A percentile compares a stretch with the other conserved stretches of the same genome.
Evolutionary conservation across 2,113 vertebrate species (phyloP).

Genomic region (Gymnarchus niloticus): DNA sequence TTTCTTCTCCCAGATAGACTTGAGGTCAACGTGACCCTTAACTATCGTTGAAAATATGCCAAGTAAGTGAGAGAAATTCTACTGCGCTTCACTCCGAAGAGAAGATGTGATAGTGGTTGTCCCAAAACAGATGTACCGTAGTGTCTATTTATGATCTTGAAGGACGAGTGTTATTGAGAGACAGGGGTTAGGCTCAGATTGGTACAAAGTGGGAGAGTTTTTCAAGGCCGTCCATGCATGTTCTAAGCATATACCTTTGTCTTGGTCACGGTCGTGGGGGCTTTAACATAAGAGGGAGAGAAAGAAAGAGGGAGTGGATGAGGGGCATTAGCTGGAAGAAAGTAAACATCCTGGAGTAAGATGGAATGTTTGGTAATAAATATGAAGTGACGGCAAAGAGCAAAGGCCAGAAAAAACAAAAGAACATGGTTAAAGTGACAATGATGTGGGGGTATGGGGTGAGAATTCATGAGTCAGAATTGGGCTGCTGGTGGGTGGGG

Average conservation of each 20-base stretch:
- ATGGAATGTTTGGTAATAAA: constrained; percentile 18
- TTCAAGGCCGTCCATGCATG: too few relatives aligned
- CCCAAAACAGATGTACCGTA: neutral
- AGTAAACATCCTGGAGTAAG: constrained; percentile 15
- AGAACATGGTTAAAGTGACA: constrained; percentile 8
- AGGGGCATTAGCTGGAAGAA: neutral
- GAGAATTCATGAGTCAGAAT: neutral
- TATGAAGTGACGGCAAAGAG: constrained; percentile 18
- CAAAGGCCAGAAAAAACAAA: neutral
- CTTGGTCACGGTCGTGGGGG: too few relatives aligned
- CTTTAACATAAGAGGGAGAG: neutral
- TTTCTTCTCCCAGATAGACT: neutral
- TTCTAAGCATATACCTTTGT: too few relatives aligned
- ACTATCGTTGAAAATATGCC: neutral
- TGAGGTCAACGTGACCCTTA: neutral
- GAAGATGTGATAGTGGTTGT: too few relatives aligned
- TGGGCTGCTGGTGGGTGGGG: neutral
- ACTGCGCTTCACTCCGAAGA: neutral
- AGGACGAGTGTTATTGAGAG: neutral
- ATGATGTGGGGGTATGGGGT: neutral
- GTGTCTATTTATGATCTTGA: neutral
- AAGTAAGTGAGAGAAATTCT: neutral
- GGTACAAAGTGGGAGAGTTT: constrained; percentile 18
- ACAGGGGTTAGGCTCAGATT: neutral
- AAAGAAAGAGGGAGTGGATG: neutral